phyloP scores from a whole-genome alignment of 2,113 vertebrate genomes.

The Melanerpes aurifrons region DNA sequence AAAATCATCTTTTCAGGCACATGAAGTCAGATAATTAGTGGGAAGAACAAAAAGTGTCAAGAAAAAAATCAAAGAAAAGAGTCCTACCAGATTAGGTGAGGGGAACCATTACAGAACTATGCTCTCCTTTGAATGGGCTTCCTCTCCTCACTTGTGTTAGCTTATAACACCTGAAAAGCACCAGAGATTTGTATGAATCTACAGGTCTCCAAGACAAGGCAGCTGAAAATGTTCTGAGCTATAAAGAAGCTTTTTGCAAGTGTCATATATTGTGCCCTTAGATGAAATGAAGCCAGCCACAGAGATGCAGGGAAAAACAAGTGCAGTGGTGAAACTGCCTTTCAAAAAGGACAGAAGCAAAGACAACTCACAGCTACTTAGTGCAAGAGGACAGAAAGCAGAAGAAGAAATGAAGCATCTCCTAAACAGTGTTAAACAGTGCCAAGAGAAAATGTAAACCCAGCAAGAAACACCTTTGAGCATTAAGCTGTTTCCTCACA shows the following conservation, averaged over 20 bases:
- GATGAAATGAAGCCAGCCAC: background rate
- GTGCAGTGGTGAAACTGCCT: background rate
- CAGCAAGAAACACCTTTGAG: background rate
- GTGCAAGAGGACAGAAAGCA: background rate
- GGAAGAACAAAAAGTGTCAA: background rate
- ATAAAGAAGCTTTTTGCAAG: background rate
- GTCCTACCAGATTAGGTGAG: conserved; percentile 33
- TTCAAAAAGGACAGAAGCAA: background rate
- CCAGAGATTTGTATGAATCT: conserved; percentile 19
- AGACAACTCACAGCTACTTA: background rate
- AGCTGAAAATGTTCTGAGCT: background rate
- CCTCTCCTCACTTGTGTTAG: conserved; percentile 26
- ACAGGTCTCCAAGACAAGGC: background rate
- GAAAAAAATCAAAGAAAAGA: conserved; percentile 21
- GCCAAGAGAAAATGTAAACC: background rate
- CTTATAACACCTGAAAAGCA: conserved; percentile 46
- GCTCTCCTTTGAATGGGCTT: conserved; percentile 36
- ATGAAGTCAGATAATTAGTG: background rate
- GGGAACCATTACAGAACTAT: conserved; percentile 48
- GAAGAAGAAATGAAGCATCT: background rate
- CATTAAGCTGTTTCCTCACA: background rate
- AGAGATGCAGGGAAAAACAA: background rate
- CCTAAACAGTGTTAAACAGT: background rate
- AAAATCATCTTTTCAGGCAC: background rate
- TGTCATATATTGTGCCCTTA: too few species aligned